Evolutionary conservation across 2,797 vertebrate genomes (phyloP), one percentile per base, ranked within the genome.

Genomic region (Acanthornis magna): DNA sequence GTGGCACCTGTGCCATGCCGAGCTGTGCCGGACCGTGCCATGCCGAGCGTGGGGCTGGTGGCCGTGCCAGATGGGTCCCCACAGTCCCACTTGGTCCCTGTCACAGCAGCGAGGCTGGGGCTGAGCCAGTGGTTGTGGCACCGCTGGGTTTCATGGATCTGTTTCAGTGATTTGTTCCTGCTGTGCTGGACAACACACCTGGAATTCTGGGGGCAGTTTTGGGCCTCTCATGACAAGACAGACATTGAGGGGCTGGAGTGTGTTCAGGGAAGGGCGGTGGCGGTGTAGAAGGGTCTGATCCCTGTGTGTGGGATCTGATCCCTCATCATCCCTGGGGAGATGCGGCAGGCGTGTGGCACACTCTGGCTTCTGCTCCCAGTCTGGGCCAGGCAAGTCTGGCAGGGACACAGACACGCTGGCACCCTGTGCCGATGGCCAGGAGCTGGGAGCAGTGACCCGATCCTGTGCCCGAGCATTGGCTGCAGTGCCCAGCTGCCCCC

Each of bases 291-390:
- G 14, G 38, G 11, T 76, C 20, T 76, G 36, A 45, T 45, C 63
- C 48, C 61, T 13, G 0, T 1, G 1, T 5, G 26, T 5, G 0
- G 17, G 36, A 2, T 68, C 38, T 40, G 34, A 21, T 29, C 7
- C 27, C 14, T 72, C 13, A 19, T 32, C 25, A 8, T 2, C 27
- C 38, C 14, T 4, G 1, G 23, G 36, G 14, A 57, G 26, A 19
- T 13, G 11, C 10, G 1, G 26, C 1, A 0, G 16, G 27, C 19
- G 0, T 2, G 11, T 0, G 5, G 36, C 5, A 3, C 1, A 0
- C 51, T 9, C 5, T 3, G 71, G 22, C 32, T 72, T 36, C 16
- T 32, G 74, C 25, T 55, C 36, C 38, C 61, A 34, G 20, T 30
- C 29, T 47, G 65, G 9, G 30, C 40, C 67, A 32, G 73, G 63